Evolutionary conservation across 1,140 invertebrate genomes (phyloP), one percentile per base, ranked within the genome.

Genomic region (Archegozetes longisetosus): DNA sequence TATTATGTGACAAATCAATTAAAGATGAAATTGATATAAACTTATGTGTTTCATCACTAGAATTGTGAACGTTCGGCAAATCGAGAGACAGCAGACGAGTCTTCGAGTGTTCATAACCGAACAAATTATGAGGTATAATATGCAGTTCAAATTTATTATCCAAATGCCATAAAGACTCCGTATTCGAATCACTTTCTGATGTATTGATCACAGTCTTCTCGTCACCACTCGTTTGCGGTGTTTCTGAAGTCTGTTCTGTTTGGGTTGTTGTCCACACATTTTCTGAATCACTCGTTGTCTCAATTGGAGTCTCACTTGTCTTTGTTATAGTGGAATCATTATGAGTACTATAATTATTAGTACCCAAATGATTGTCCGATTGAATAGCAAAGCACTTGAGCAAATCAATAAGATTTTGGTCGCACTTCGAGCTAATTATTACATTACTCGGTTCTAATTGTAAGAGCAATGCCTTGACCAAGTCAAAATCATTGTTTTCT

Each of bases 1-100:
- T 58, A 2, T 2, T 53, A 49, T 58, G 46, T 12, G 57, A 58
- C 49, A 58, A 58, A 40, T 58, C 28, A 22, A 58, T 25, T 28
- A 24, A 6, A 20, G 57, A 27, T 29, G 57, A 23, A 9, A 58
- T 20, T 50, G 12, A 58, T 24, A 58, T 50, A 24, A 50, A 50
- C n/a, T 47, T 46, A 3, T 50, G 3, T 2, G 6, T 58, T 6
- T 22, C 27, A 40, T 58, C 57, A 46, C n/a, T 50, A 20, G 6
- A 3, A 32, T 58, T n/a, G 26, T 13, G n/a, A 2, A 50, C 26
- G 22, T 26, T 22, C 9, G 12, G 2, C 4, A 51, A 51, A 58
- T 58, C 25, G 4, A 58, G 4, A 6, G 47, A 58, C 40, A 58
- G 4, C 1, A 58, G 28, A 13, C 48, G 2, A n/a, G 48, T 22